Evolutionary conservation across 2,113 vertebrate species (phyloP), one percentile per base, ranked within the genome.

Genomic region (Lepus timidus): DNA sequence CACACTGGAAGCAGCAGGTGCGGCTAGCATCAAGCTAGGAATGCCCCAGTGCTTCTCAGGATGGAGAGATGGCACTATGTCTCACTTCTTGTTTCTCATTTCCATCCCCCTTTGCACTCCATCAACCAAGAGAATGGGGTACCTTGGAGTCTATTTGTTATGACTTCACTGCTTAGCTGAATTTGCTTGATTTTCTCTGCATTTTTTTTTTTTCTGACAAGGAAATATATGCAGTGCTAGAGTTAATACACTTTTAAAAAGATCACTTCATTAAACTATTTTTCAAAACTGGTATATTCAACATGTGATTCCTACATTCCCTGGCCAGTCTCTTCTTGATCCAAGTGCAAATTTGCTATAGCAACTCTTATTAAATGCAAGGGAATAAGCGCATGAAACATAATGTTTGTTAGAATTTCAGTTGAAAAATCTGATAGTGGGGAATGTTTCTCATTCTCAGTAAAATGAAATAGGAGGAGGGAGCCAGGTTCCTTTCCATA

Each of bases 161-260:
- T 52, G 8, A 85, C 31, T 61, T 31, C 84, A 92, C 52, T n/a
- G 33, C 79, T 52, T 29, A 17, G 44, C 25, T 83, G 65, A 33
- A 73, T 87, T 89, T 85, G 33, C 22, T n/a, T 20, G 33, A 27
- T 91, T 76, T 94, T 70, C 84, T 85, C n/a, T 71, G 52, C 10
- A 39, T 73, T 58, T 14, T 58, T 75, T 14, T 58, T 75, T 70
- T 92, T 75, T 84, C 73, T 36, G 23, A 62, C 68, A 62, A 1
- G 85, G 55, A 89, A 68, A n/a, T 44, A 52, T 44, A 22, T 25
- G 3, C 17, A 27, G 14, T 3, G 9, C 65, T 52, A 49, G 65
- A 91, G 62, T 80, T 82, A 89, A 71, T 33, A 23, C 6, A 33
- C 22, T 58, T 68, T 6, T 68, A 55, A 64, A 36, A 33, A 78